Evolutionary conservation across 2,113 vertebrate genomes (phyloP).

Genomic region (Tupaia tana): DNA sequence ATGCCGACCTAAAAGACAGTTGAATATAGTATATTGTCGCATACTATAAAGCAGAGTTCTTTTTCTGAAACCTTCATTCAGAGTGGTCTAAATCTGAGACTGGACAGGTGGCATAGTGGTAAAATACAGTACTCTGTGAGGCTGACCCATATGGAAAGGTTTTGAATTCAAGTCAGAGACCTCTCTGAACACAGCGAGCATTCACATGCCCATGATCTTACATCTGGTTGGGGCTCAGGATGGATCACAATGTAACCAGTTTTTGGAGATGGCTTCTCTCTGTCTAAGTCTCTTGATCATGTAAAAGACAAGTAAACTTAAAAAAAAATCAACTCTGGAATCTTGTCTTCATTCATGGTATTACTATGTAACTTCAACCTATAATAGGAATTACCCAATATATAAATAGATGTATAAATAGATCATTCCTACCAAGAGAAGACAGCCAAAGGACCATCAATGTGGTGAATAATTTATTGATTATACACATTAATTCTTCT

Average conservation of each 20-base stretch:
- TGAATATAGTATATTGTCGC: background rate
- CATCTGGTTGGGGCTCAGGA: too few relatives aligned
- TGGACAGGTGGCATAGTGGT: too few relatives aligned
- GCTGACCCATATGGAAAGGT: too few relatives aligned
- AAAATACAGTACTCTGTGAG: too few relatives aligned
- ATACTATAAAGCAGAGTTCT: background rate
- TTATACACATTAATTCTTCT: background rate
- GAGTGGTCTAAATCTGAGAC: background rate
- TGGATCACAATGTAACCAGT: too few relatives aligned
- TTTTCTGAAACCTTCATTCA: conserved; percentile 5
- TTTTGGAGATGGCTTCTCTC: too few relatives aligned
- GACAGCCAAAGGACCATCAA: background rate
- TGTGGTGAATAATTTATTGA: background rate
- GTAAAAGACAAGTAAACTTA: too few relatives aligned
- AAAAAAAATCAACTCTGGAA: background rate
- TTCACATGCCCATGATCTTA: too few relatives aligned
- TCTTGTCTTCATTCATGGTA: background rate
- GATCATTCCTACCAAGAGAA: background rate
- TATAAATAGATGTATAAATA: background rate
- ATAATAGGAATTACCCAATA: background rate
- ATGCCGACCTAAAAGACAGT: background rate
- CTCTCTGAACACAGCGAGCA: too few relatives aligned
- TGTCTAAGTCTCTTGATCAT: too few relatives aligned
- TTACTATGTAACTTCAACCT: background rate
- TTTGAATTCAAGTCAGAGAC: too few relatives aligned